These are phyloP conservation scores for Bhutanitis thaidina DNA, from an alignment of 2,888 invertebrate genomes.

Conservation along the genomic window DNA sequence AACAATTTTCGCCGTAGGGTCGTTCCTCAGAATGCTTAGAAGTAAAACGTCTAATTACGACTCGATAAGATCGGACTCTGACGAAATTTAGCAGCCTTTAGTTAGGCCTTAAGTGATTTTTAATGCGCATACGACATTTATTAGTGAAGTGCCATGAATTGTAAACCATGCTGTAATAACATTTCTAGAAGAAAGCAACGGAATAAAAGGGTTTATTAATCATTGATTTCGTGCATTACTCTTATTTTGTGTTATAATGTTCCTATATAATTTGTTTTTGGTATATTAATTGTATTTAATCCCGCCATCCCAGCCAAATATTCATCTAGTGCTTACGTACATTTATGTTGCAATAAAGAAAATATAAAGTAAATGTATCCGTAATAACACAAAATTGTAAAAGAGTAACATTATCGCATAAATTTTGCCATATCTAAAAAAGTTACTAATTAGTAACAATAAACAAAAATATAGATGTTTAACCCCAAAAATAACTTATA, in stretches of 20 bases:
- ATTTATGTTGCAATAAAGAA: too few relatives aligned
- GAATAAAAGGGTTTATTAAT: conserved; percentile 44
- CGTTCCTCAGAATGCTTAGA: conserved; percentile 86
- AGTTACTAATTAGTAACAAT: background rate
- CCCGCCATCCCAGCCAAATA: background rate
- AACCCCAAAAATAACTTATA: background rate
- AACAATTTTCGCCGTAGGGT: conserved; percentile 87
- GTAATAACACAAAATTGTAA: too few relatives aligned
- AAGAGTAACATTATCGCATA: background rate
- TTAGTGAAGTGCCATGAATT: conserved; percentile 64
- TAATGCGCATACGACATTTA: conserved; percentile 37
- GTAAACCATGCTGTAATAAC: conserved; percentile 57
- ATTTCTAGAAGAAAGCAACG: conserved; percentile 32
- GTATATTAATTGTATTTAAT: conserved; percentile 30
- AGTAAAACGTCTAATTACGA: conserved; percentile 88
- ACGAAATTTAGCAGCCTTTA: conserved; percentile 71
- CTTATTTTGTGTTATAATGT: conserved; percentile 70
- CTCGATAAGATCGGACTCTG: conserved; percentile 83
- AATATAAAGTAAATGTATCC: too few relatives aligned
- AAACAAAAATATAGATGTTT: background rate
- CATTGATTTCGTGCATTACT: conserved; percentile 43
- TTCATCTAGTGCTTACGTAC: background rate
- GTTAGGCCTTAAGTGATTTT: conserved; percentile 26
- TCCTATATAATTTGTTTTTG: conserved; percentile 60
- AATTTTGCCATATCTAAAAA: background rate